Conservation (phyloP, 2,113 vertebrate species). For the Gambusia affinis region DNA sequence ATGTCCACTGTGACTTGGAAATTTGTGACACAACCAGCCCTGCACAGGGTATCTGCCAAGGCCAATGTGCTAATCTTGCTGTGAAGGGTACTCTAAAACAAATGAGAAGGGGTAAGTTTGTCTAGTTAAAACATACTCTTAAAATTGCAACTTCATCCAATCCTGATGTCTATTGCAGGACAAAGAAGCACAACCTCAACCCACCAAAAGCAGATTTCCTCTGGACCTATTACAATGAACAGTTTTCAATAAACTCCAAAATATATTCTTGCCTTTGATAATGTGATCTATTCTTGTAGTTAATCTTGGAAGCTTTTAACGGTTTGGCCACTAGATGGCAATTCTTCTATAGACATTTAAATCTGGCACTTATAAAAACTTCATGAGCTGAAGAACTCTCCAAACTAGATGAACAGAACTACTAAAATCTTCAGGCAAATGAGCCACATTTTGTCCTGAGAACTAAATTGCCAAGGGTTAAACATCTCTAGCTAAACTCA, state of each 20-base stretch:
- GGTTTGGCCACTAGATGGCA: too few relatives aligned
- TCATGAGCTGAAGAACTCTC: too few relatives aligned
- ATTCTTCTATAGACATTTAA: too few relatives aligned
- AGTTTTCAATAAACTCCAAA: constrained; percentile 58
- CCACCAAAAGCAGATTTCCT: constrained; percentile 39
- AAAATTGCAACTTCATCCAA: neutral
- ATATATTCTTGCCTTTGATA: neutral
- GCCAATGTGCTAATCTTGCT: constrained; percentile 53
- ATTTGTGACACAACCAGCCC: constrained; percentile 68
- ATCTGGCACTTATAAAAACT: too few relatives aligned
- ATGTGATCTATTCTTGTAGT: too few relatives aligned
- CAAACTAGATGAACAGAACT: too few relatives aligned
- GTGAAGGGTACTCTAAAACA: neutral
- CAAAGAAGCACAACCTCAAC: constrained; percentile 28
- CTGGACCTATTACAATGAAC: constrained; percentile 47
- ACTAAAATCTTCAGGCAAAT: too few relatives aligned
- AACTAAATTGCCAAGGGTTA: too few relatives aligned
- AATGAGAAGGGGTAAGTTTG: constrained; percentile 19
- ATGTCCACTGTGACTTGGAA: constrained; percentile 77
- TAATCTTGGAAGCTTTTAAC: too few relatives aligned
- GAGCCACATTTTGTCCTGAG: too few relatives aligned
- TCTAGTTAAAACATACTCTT: neutral
- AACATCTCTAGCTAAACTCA: too few relatives aligned
- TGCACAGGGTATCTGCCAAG: constrained; percentile 55
- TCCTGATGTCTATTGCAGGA: constrained; percentile 35